These are phyloP conservation scores for Cactoblastis cactorum DNA, from an alignment of 2,888 invertebrate species.

Conservation along the genomic window DNA sequence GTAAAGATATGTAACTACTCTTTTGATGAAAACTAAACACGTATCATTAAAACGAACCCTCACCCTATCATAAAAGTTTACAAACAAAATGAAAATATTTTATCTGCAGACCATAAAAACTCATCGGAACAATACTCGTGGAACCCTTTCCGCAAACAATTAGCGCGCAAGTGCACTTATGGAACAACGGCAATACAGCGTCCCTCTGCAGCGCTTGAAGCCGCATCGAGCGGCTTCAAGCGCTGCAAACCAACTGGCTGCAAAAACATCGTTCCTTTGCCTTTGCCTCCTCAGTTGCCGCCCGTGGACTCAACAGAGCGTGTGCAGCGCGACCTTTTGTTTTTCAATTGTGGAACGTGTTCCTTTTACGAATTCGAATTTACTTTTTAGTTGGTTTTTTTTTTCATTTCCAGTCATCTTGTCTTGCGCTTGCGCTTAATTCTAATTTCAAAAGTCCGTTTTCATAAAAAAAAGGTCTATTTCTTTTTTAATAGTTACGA, in stretches of 20 bases:
- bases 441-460: too few species aligned
- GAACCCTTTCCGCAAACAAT: constrained; percentile 78
- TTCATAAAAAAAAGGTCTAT: too few species aligned
- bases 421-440: too few species aligned
- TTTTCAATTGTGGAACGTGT: constrained; percentile 43
- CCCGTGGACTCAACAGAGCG: constrained; percentile 50
- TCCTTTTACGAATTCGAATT: constrained; percentile 24
- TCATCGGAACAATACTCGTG: constrained; percentile 65
- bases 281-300: constrained; percentile 51
- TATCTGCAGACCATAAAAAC: constrained; percentile 57
- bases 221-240: constrained; percentile 30
- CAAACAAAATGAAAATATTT: constrained; percentile 11
- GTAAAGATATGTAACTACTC: neutral
- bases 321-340: constrained; percentile 52
- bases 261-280: constrained; percentile 55
- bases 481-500: too few species aligned
- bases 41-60: neutral
- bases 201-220: constrained; percentile 40
- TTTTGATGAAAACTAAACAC: neutral
- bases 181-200: constrained; percentile 69
- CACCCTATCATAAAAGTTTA: neutral
- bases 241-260: constrained; percentile 71
- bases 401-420: neutral
- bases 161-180: constrained; percentile 68
- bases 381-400: constrained; percentile 10